phyloP scores from a whole-genome alignment of 2,113 vertebrate species.

The Chauna torquata region DNA sequence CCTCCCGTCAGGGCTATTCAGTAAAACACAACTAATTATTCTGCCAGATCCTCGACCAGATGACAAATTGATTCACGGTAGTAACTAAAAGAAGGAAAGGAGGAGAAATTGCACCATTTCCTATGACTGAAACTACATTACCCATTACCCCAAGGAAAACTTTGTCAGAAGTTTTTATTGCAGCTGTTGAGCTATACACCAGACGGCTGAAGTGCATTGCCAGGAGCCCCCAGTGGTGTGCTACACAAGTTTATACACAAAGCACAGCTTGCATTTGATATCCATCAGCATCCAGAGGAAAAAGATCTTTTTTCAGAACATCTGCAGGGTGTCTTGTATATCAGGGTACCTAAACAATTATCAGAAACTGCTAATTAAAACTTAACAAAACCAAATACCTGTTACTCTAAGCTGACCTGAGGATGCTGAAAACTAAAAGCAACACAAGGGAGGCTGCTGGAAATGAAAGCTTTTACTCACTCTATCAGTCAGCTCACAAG shows the following conservation, averaged over 20 bases:
- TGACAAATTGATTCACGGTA: constrained; percentile 60
- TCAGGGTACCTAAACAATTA: neutral
- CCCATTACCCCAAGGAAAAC: constrained; percentile 55
- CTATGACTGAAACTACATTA: constrained; percentile 53
- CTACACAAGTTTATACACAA: constrained; percentile 9
- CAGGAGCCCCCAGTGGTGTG: neutral
- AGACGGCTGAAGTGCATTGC: neutral
- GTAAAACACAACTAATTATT: constrained; percentile 36
- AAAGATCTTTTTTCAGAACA: constrained; percentile 40
- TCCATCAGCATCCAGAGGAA: neutral
- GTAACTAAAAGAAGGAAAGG: constrained; percentile 27
- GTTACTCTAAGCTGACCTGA: constrained; percentile 4
- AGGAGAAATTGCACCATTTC: constrained; percentile 57
- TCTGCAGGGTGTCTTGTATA: neutral
- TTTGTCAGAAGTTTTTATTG: constrained; percentile 27
- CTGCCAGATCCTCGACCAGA: constrained; percentile 26
- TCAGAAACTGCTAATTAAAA: constrained; percentile 51
- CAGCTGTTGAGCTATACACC: neutral
- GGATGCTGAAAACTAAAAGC: neutral
- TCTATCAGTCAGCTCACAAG: neutral
- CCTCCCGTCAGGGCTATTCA: constrained; percentile 15
- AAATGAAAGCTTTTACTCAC: constrained; percentile 47
- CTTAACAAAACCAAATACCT: neutral
- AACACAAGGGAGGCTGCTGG: neutral
- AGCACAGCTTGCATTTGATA: constrained; percentile 24